Base-by-base conservation (phyloP, 2,888 invertebrate genomes). In the Lysandra bellargus region DNA sequence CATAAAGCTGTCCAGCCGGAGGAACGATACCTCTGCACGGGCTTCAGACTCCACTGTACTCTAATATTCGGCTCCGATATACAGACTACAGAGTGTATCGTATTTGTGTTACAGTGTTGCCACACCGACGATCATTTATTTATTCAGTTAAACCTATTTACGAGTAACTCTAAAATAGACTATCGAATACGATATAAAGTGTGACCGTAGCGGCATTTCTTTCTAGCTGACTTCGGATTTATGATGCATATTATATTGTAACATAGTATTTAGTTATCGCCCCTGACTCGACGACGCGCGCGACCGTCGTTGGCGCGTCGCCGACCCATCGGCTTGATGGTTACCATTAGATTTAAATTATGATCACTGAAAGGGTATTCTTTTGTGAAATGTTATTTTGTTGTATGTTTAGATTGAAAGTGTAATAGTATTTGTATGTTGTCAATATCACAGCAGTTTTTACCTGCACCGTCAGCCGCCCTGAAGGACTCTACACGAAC, bases 401-500 rank as follows among this genome's bases (percentile, higher is more conserved):
- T 78, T 79, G 44, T 87, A 86, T 86, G 87, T 84, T 85, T 85
- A 82, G 83, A 84, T 85, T 82, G 84, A 83, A 85, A 85, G 83
- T 83, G 83, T 85, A 85, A 85, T 84, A 85, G 84, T 85, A 88
- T 86, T 85, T 84, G 81, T 82, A 82, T 81, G 88, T 91, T 93
- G 91, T 93, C 90, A 92, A 93, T 94, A 94, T 94, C 94, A 94
- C 94, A 94, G 93, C 89, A 92, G 93, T 90, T 90, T 90, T 87
- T 88, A 87, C 85, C 86, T 81, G 84, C 82, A 88, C 91, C 91
- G 93, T 90, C 92, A 91, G 92, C 89, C 82, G 80, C 79, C 17
- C 49, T 33, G 12, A 12, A 30, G 14, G 33, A 12, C 5, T 5
- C 30, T 30, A 23, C 2, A 49, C n/a, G 33, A 53, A 57, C 40